Evolutionary conservation across 2,888 invertebrate species (phyloP), one percentile per base, ranked within the genome.

Genomic region (Callyntrura guangdongensis): DNA sequence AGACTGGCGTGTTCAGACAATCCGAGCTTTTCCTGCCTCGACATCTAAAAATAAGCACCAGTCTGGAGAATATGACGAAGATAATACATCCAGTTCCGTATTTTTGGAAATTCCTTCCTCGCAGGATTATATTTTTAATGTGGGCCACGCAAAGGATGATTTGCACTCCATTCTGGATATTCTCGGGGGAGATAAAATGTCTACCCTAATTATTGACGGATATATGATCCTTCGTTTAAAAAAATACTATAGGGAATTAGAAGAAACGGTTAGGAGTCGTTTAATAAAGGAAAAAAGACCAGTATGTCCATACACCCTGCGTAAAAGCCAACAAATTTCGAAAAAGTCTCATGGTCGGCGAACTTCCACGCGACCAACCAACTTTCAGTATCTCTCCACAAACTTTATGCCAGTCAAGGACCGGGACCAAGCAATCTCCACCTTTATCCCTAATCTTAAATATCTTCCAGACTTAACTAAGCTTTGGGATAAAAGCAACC

Each of bases 1-100:
- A 83, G 83, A 83, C 83, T 83, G 64, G 64, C 36, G 83, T 5
- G 11, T 83, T 20, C 64, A 83, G 22, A 83, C 45, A 36, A 22
- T 83, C n/a, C 22, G 25, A 17, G 45, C 83, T 14, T 45, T 64
- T 77, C 25, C 77, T 0, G 20, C 77, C 14, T 47, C 17, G 17
- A 25, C 49, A 9, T 3, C 56, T 11, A 82, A 82, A 45, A 4
- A 69, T 49, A 25, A 67, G 11, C 53, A 53, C 0, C 11, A 49
- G 47, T 14, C 49, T 22, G n/a, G 53, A 49, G 56, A 27, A 59
- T 1, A 8, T 9, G 8, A 9, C 79, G 9, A 0, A 8, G 27
- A 25, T n/a, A n/a, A n/a, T n/a, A n/a, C n/a, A 36, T 9, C 6
- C 9, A 56, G 14, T 27, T 27, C 11, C 17, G 27, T n/a, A n/a